phyloP scores from a whole-genome alignment of 2,888 invertebrate genomes.

The Phymatocera aterrima region DNA sequence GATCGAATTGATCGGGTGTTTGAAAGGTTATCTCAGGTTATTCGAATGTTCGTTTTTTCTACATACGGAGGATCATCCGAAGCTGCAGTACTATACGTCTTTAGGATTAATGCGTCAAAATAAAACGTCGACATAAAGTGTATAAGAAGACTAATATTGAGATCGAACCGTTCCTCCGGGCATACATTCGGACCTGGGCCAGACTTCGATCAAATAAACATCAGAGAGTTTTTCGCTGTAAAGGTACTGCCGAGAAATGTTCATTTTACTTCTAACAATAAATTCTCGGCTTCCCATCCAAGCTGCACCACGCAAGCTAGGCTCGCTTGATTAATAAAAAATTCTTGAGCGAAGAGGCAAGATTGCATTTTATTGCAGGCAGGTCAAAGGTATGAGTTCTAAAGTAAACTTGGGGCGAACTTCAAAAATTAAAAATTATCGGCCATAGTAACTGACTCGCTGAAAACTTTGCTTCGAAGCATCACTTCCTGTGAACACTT shows the following conservation, averaged over 20 bases:
- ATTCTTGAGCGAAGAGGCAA: background rate
- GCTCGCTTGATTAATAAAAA: conserved; percentile 17
- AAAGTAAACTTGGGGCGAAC: background rate
- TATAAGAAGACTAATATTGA: background rate
- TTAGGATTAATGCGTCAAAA: background rate
- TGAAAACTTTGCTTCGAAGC: conserved; percentile 16
- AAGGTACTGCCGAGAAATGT: background rate
- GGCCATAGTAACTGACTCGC: background rate
- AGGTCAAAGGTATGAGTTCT: background rate
- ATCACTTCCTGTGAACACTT: background rate
- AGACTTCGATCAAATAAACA: conserved; percentile 21
- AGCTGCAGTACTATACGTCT: background rate
- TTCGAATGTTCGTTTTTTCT: background rate
- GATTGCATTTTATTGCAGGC: conserved; percentile 9
- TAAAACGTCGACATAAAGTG: background rate
- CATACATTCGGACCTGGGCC: background rate
- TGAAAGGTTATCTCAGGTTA: background rate
- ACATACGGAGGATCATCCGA: background rate
- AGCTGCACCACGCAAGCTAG: background rate
- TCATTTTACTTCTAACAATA: background rate
- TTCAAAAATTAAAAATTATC: background rate
- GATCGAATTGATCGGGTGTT: too few species aligned
- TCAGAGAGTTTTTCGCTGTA: background rate
- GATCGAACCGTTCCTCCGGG: background rate
- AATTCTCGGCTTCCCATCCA: background rate